These are phyloP conservation scores for Aradus depressus DNA, from an alignment of 2,888 invertebrate species.

Conservation along the genomic window DNA sequence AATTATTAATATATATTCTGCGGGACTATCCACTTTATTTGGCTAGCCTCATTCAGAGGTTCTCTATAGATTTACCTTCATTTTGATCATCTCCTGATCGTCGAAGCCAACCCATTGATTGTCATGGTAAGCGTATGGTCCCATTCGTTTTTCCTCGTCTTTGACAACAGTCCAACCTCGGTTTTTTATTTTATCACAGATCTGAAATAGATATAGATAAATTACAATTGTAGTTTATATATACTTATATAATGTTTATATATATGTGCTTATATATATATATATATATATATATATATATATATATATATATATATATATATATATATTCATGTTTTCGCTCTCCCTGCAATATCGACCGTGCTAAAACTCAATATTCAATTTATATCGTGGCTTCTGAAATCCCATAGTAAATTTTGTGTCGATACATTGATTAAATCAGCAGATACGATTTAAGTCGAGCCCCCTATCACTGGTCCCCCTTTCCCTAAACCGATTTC, in stretches of 20 bases:
- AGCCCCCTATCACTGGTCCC: too few species aligned
- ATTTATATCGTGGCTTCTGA: too few species aligned
- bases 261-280: not conserved
- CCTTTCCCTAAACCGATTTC: too few species aligned
- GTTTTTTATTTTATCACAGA: slow-evolving; percentile 67
- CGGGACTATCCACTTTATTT: too few species aligned
- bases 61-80: slow-evolving; percentile 45
- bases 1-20: slow-evolving; percentile 1
- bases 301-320: too few species aligned
- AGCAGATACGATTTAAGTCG: too few species aligned
- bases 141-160: slow-evolving; percentile 65
- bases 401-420: too few species aligned
- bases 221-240: not conserved
- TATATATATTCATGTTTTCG: too few species aligned
- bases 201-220: slow-evolving; percentile 40
- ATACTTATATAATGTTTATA: not conserved
- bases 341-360: too few species aligned
- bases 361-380: too few species aligned
- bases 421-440: too few species aligned
- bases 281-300: not conserved
- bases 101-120: slow-evolving; percentile 89
- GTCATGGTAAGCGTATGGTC: slow-evolving; percentile 76
- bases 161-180: slow-evolving; percentile 71
- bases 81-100: slow-evolving; percentile 63
- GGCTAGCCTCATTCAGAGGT: too few species aligned